Evolutionary conservation across 2,113 vertebrate species (phyloP).

Genomic region (Rhynchomys soricoides): DNA sequence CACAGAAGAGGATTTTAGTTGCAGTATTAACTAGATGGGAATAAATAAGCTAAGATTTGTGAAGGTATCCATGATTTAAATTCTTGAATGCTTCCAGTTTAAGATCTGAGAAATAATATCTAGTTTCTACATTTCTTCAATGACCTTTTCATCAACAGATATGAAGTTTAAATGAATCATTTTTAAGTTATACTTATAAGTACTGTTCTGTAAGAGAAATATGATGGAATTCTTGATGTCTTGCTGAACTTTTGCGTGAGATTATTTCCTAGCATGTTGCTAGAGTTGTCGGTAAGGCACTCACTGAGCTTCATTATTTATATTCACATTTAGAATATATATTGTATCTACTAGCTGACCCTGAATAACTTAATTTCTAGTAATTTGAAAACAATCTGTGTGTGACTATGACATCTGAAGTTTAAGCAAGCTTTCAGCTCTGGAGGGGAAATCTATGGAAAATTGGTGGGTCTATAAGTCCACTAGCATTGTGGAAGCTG

Average conservation of each 20-base stretch:
- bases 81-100: not conserved
- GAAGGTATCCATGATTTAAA: not conserved
- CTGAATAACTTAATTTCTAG: slow-evolving; percentile 17
- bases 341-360: slow-evolving; percentile 11
- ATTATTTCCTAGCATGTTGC: not conserved
- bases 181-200: not conserved
- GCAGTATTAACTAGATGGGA: not conserved
- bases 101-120: not conserved
- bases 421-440: not conserved
- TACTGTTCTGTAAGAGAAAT: not conserved
- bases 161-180: not conserved
- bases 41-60: not conserved
- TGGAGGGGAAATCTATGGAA: not conserved
- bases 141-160: not conserved
- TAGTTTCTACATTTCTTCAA: not conserved
- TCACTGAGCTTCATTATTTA: slow-evolving; percentile 5
- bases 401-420: not conserved
- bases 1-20: not conserved
- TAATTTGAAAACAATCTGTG: slow-evolving; percentile 21
- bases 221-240: not conserved
- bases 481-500: not conserved
- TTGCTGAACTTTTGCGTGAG: not conserved
- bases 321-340: slow-evolving; percentile 43
- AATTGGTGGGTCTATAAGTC: not conserved
- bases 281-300: not conserved